Conservation (phyloP, 2,888 invertebrate genomes). For the Drosophila trichaetosa region DNA sequence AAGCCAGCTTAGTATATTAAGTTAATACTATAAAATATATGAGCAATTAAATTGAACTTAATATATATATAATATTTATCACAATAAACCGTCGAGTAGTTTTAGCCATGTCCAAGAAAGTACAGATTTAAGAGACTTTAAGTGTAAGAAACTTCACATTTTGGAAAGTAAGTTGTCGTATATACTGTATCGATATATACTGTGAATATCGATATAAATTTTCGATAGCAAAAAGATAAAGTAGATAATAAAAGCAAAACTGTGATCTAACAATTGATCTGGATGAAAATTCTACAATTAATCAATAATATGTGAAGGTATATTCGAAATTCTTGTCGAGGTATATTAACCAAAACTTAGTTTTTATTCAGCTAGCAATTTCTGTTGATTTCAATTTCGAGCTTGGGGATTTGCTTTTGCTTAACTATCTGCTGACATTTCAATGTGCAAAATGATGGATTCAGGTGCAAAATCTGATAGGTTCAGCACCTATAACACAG, state of each 20-base stretch:
- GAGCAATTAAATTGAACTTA: neutral
- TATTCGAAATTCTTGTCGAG: neutral
- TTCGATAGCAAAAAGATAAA: too few relatives aligned
- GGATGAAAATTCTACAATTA: neutral
- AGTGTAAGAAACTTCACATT: neutral
- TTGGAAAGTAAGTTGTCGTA: neutral
- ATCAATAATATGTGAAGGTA: neutral
- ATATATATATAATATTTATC: neutral
- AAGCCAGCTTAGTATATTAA: neutral
- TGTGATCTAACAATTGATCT: neutral
- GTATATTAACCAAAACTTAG: too few relatives aligned
- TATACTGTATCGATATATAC: neutral
- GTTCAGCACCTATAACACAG: neutral
- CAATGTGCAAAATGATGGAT: neutral
- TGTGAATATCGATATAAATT: too few relatives aligned
- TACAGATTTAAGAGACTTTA: neutral
- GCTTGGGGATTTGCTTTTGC: too few relatives aligned
- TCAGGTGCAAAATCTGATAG: neutral
- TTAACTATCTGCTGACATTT: too few relatives aligned
- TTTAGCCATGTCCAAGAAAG: neutral
- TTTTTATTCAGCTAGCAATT: too few relatives aligned
- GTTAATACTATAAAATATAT: neutral
- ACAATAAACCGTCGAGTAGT: neutral
- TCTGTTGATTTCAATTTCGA: too few relatives aligned
- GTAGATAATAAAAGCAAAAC: neutral